These are phyloP conservation scores for Arvicola amphibius DNA, from an alignment of 2,797 vertebrate species.

Conservation along the genomic window DNA sequence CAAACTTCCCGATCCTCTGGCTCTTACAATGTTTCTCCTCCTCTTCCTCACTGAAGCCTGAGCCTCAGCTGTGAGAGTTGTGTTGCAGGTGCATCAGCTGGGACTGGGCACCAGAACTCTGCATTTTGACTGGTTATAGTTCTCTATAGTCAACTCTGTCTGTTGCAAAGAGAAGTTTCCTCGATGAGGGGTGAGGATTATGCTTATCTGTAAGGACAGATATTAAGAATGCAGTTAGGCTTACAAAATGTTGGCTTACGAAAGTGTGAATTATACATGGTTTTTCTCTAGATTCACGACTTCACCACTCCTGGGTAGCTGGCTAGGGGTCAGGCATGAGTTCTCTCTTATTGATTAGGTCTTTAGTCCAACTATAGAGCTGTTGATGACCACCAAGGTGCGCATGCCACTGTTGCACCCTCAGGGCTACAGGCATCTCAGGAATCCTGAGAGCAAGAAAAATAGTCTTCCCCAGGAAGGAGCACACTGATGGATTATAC, in stretches of 20 bases:
- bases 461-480: background rate
- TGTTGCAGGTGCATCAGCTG: background rate
- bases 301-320: background rate
- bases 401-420: background rate
- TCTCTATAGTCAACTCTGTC: background rate
- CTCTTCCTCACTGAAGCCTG: background rate
- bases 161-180: background rate
- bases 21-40: too few relatives aligned
- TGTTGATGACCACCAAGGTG: background rate
- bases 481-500: background rate
- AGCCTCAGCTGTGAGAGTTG: background rate
- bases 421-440: background rate
- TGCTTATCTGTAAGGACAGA: background rate
- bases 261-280: background rate
- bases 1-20: too few relatives aligned
- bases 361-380: background rate
- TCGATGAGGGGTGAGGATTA: background rate
- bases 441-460: too few relatives aligned
- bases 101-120: background rate
- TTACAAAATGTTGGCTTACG: background rate
- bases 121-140: background rate
- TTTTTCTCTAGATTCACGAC: background rate
- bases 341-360: background rate
- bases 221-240: background rate
- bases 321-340: background rate